Evolutionary conservation across 2,797 vertebrate species (phyloP).

Genomic region (Neomorphus geoffroyi): DNA sequence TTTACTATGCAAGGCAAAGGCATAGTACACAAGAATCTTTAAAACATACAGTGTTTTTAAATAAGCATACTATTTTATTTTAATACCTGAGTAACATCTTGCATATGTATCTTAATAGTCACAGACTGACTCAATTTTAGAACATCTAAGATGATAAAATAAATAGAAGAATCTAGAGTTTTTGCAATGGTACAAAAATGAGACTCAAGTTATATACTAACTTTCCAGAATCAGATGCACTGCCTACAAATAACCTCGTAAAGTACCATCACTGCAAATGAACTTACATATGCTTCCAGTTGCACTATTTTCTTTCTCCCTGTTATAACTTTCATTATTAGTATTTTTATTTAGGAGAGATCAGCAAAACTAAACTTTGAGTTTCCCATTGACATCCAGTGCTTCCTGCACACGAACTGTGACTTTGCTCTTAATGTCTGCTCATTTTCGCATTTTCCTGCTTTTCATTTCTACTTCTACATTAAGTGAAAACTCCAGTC

Average conservation of each 20-base stretch:
- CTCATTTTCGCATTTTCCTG: neutral
- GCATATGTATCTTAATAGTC: neutral
- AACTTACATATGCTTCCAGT: neutral
- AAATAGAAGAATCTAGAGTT: neutral
- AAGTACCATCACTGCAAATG: neutral
- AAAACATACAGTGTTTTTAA: neutral
- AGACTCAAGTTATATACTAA: neutral
- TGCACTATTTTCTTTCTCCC: neutral
- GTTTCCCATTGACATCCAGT: neutral
- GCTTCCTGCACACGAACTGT: neutral
- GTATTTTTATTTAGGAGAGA: neutral
- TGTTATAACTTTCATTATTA: neutral
- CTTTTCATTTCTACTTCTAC: neutral
- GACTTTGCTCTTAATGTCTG: neutral
- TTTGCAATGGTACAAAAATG: neutral
- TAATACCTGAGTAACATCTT: neutral
- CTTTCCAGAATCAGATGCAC: neutral
- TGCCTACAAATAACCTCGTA: neutral
- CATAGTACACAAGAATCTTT: conserved; percentile 5
- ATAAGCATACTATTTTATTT: neutral
- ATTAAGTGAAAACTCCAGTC: neutral
- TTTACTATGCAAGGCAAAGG: conserved; percentile 35
- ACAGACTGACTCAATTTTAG: neutral
- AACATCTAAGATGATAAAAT: neutral
- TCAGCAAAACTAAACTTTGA: neutral